Evolutionary conservation across 2,113 vertebrate species (phyloP).

Genomic region (Motacilla alba): DNA sequence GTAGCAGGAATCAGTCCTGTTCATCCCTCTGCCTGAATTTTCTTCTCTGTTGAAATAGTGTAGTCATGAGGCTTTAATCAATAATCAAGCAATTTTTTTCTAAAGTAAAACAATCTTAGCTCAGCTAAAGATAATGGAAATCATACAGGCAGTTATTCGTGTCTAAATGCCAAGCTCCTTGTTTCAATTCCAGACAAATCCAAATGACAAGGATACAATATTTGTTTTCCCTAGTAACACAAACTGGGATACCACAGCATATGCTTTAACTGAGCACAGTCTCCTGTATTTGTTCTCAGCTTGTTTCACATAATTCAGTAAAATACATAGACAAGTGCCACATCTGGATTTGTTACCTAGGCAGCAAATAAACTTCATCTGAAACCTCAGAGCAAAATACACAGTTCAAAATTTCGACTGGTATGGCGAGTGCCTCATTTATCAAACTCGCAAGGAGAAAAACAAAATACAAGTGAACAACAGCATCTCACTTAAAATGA

Average conservation of each 20-base stretch:
- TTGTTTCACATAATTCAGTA: slow-evolving; percentile 39
- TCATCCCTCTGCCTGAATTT: neutral
- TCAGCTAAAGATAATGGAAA: neutral
- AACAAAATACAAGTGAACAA: neutral
- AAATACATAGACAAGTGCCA: slow-evolving; percentile 69
- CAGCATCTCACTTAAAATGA: neutral
- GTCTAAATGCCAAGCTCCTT: slow-evolving; percentile 4
- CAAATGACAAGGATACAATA: slow-evolving; percentile 5
- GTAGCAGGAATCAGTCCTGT: neutral
- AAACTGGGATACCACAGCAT: neutral
- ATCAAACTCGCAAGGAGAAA: neutral
- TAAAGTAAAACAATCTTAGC: slow-evolving; percentile 32
- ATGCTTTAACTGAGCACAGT: neutral
- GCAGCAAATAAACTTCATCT: slow-evolving; percentile 48
- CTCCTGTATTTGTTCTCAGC: slow-evolving; percentile 4
- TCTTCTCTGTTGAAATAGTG: neutral
- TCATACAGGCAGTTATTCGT: neutral
- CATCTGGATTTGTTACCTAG: slow-evolving; percentile 71
- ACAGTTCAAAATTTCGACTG: neutral
- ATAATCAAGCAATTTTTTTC: neutral
- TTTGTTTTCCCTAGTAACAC: slow-evolving; percentile 36
- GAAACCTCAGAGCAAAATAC: slow-evolving; percentile 1
- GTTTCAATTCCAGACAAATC: slow-evolving; percentile 25
- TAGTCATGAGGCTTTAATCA: neutral
- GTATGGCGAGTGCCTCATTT: neutral